These are phyloP conservation scores for Balaeniceps rex DNA, from an alignment of 2,113 vertebrate genomes.

Conservation along the genomic window DNA sequence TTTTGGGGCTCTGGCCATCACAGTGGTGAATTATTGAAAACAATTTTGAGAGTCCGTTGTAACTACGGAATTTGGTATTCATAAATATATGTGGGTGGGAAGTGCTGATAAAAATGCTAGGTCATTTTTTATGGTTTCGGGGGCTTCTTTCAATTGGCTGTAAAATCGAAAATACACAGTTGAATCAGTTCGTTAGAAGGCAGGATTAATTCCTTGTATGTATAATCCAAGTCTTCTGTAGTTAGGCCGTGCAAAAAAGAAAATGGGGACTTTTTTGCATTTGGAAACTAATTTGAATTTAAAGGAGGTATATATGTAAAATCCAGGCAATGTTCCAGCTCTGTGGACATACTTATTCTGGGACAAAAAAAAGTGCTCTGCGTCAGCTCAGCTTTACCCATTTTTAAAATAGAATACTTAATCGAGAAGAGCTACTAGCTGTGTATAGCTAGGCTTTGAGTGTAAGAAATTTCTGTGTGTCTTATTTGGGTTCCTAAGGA, in stretches of 20 bases:
- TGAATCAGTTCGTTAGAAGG: background rate
- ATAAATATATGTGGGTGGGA: background rate
- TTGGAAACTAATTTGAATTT: background rate
- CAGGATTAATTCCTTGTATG: background rate
- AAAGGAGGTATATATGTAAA: background rate
- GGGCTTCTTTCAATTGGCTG: background rate
- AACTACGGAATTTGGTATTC: background rate
- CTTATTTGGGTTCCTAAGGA: background rate
- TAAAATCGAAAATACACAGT: background rate
- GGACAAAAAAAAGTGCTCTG: background rate
- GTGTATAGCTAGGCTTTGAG: background rate
- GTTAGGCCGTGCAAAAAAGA: background rate
- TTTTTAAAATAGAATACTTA: background rate
- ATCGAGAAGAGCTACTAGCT: background rate
- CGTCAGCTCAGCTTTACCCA: background rate
- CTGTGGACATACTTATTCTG: background rate
- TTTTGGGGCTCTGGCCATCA: background rate
- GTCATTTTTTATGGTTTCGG: background rate
- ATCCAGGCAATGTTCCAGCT: background rate
- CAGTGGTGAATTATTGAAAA: background rate
- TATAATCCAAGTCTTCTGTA: background rate
- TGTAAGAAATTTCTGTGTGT: background rate
- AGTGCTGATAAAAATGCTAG: background rate
- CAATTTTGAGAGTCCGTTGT: background rate
- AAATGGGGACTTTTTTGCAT: background rate